Evolutionary conservation across 2,888 invertebrate species (phyloP), one percentile per base, ranked within the genome.

Genomic region (Parnassius glacialis): DNA sequence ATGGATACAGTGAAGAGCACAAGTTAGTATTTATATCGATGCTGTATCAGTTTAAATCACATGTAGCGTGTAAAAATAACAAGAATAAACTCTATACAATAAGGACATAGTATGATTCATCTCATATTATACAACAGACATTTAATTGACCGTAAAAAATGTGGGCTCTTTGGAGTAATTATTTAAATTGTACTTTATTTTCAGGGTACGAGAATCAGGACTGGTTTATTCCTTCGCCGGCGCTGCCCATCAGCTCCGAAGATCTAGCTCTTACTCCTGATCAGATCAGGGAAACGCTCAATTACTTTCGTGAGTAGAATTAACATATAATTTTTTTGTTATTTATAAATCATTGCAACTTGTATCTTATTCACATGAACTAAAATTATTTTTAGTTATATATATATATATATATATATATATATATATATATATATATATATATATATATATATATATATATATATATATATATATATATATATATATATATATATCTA

Each of bases 241-340:
- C 97, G 67, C 92, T 98, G 70, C 94, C 94, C 71, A 91, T 95
- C 72, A 93, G 94, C 71, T 93, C 95, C 79, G 93, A 93, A 71
- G 96, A 96, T 76, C 93, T 96, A 75, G 96, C 95, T 76, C 93
- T 98, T 70, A 97, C 97, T 62, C 96, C 97, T 92, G 98, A 98
- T 87, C 97, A 98, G 92, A 97, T 97, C 91, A 95, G 97, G 87
- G 98, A 98, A 92, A 97, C 98, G 62, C 95, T 98, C 76, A 98
- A 98, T 93, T 98, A 98, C 93, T 98, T 98, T 92, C 95, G 98
- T 98, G 91, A 97, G 98, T 97, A 90, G 69, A 58, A 34, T 54
- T 54, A 45, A 42, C 12, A 58, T 20, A 51, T 25, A 20, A 45
- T 50, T 42, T 56, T 16, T 11, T 34, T 59, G 11, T 7, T 34